Conservation (phyloP, 2,888 invertebrate species). For the Uloborus plumipes region DNA sequence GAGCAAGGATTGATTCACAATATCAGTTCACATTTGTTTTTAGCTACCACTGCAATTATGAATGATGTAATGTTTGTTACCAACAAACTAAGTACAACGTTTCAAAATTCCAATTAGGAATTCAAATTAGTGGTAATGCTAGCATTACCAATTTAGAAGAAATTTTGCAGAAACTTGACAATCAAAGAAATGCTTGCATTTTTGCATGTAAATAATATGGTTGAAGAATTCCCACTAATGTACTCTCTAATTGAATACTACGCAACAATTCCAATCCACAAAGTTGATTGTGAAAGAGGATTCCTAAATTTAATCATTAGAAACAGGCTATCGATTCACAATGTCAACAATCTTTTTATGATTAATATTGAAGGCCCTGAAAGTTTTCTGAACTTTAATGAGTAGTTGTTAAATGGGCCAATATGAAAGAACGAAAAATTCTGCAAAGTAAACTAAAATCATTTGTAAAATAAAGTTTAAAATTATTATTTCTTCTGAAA, state of each 20-base stretch:
- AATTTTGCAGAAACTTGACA: not conserved
- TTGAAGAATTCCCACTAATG: slow-evolving; percentile 4
- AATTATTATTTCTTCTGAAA: too few species aligned
- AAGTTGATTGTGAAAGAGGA: slow-evolving; percentile 8
- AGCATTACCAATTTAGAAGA: not conserved
- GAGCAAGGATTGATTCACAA: slow-evolving; percentile 1
- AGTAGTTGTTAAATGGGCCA: too few species aligned
- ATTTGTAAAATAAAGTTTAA: too few species aligned
- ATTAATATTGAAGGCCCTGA: not conserved
- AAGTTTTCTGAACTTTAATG: too few species aligned
- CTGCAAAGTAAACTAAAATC: too few species aligned
- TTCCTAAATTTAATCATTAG: slow-evolving; percentile 1
- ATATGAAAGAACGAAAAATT: too few species aligned
- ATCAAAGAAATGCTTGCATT: slow-evolving; percentile 7
- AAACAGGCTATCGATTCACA: not conserved
- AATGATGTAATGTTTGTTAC: not conserved
- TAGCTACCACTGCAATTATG: slow-evolving; percentile 10
- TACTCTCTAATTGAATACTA: not conserved
- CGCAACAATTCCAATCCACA: slow-evolving; percentile 1
- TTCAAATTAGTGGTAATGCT: not conserved
- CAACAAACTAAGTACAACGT: not conserved
- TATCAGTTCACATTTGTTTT: slow-evolving; percentile 1
- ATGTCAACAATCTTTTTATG: not conserved
- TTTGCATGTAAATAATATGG: not conserved
- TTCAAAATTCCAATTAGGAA: slow-evolving; percentile 4